phyloP scores from a whole-genome alignment of 2,888 invertebrate genomes.

The Ormyrus rosae region DNA sequence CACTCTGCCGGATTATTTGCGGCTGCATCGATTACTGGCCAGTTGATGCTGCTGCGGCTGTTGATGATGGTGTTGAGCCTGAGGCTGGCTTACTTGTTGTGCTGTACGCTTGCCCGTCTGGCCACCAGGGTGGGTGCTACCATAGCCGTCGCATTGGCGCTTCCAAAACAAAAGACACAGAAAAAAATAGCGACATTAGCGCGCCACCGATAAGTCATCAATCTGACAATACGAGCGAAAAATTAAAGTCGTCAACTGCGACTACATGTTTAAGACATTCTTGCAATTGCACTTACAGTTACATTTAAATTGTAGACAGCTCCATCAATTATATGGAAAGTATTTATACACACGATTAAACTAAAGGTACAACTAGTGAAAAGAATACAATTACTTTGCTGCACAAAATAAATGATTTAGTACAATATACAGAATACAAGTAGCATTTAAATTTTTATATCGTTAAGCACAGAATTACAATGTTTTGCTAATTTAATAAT shows the following conservation, averaged over 20 bases:
- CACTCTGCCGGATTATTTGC: slow-evolving; percentile 40
- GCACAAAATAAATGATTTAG: slow-evolving; percentile 5
- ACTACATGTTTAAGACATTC: not conserved
- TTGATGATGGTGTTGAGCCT: slow-evolving; percentile 50
- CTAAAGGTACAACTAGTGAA: slow-evolving; percentile 10
- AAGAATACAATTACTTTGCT: slow-evolving; percentile 19
- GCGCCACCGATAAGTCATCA: slow-evolving; percentile 57
- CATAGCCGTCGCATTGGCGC: slow-evolving; percentile 70
- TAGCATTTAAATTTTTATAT: not conserved
- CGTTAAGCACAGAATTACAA: not conserved
- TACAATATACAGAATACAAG: too few species aligned
- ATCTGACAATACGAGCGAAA: slow-evolving; percentile 27
- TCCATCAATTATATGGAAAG: too few species aligned
- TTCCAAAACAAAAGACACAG: slow-evolving; percentile 73
- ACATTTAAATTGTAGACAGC: not conserved
- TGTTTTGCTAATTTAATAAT: not conserved
- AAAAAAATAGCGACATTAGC: slow-evolving; percentile 70
- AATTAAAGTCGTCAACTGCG: not conserved
- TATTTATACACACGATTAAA: too few species aligned
- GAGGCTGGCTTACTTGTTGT: slow-evolving; percentile 66
- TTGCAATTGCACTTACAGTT: not conserved
- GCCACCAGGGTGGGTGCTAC: slow-evolving; percentile 66
- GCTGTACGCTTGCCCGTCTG: slow-evolving; percentile 70
- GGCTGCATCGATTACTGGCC: slow-evolving; percentile 38
- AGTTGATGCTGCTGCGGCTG: slow-evolving; percentile 48